These are phyloP conservation scores for Chesias legatella DNA, from an alignment of 2,888 invertebrate genomes.

Conservation along the genomic window DNA sequence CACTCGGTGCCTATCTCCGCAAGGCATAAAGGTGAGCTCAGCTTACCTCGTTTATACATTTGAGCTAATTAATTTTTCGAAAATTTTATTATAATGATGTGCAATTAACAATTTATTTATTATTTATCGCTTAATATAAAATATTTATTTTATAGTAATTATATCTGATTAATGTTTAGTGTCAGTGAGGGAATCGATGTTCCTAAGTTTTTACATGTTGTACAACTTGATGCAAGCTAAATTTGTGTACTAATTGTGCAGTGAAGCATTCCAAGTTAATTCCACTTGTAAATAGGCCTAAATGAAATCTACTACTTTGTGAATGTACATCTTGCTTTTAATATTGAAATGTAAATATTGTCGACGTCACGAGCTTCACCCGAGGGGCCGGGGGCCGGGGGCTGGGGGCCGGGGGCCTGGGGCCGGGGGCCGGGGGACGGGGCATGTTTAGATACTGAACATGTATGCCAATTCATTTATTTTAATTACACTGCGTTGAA, in stretches of 20 bases:
- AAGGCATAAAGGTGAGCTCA: constrained; percentile 60
- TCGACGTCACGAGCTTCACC: constrained; percentile 61
- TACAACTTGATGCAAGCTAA: constrained; percentile 60
- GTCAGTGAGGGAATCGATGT: constrained; percentile 68
- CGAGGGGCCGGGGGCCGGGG: too few species aligned
- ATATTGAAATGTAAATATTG: constrained; percentile 69
- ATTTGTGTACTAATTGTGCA: constrained; percentile 64
- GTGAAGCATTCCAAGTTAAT: constrained; percentile 77
- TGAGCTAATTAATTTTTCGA: constrained; percentile 62
- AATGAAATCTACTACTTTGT: constrained; percentile 65
- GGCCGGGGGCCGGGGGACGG: too few species aligned
- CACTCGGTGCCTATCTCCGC: constrained; percentile 60
- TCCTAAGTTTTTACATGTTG: constrained; percentile 67
- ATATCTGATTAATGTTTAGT: constrained; percentile 61
- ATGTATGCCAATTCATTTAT: constrained; percentile 52
- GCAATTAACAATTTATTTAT: constrained; percentile 76
- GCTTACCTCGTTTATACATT: constrained; percentile 47
- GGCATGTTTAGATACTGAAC: constrained; percentile 56
- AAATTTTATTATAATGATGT: constrained; percentile 65
- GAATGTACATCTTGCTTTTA: constrained; percentile 71
- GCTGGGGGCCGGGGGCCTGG: too few species aligned
- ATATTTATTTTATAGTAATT: constrained; percentile 75
- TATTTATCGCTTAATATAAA: constrained; percentile 71
- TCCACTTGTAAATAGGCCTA: constrained; percentile 80
- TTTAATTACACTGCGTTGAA: constrained; percentile 54